Evolutionary conservation across 2,797 vertebrate species (phyloP).

Genomic region (Balearica regulorum): DNA sequence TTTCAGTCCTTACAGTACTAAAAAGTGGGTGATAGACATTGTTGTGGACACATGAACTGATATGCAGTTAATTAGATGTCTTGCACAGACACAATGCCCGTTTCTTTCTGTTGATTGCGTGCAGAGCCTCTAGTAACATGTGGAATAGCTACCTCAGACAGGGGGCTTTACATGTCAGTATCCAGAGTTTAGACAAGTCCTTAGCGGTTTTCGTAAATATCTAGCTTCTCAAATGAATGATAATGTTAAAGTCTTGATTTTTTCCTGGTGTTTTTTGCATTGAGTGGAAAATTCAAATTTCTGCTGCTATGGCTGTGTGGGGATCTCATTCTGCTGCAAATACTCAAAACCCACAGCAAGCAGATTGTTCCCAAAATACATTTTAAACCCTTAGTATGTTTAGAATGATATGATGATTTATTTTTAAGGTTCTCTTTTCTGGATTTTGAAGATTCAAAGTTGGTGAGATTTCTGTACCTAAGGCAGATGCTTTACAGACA

Average conservation of each 20-base stretch:
- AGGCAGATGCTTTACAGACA: background rate
- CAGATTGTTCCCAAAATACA: background rate
- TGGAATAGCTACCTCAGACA: background rate
- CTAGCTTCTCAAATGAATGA: background rate
- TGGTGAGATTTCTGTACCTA: background rate
- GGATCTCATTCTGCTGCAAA: background rate
- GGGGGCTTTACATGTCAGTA: background rate
- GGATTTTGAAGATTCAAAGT: background rate
- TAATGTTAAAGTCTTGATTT: background rate
- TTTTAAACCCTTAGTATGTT: background rate
- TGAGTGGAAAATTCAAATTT: background rate
- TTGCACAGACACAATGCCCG: background rate
- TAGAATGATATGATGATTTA: background rate
- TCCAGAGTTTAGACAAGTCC: background rate
- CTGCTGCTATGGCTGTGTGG: background rate
- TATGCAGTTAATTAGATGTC: background rate
- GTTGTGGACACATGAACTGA: background rate
- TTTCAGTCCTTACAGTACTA: background rate
- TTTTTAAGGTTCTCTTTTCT: background rate
- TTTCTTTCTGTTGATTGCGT: background rate
- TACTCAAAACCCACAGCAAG: background rate
- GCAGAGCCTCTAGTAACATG: background rate
- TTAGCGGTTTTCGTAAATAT: background rate
- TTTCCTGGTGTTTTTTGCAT: background rate
- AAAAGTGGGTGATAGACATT: background rate